phyloP scores from a whole-genome alignment of 35 echinoderm and acorn worm genomes.

The Hemicentrotus pulcherrimus region DNA sequence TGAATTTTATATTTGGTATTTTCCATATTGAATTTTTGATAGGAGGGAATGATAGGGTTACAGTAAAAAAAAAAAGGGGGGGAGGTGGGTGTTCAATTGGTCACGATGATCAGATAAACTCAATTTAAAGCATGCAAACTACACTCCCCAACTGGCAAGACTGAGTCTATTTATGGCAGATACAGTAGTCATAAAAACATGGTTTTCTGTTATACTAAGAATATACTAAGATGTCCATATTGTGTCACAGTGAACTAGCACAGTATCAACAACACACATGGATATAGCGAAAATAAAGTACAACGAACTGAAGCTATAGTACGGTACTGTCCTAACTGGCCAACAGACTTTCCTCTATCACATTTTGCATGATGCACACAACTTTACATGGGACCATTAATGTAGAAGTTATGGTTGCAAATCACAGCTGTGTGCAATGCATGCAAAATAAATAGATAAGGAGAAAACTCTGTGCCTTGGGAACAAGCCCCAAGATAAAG shows the following conservation, averaged over 20 bases:
- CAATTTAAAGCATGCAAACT: neutral
- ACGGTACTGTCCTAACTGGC: neutral
- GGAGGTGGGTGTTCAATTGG: too few relatives aligned
- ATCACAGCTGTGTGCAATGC: neutral
- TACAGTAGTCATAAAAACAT: neutral
- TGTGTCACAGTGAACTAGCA: neutral
- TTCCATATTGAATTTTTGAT: too few relatives aligned
- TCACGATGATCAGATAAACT: too few relatives aligned
- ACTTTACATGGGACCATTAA: neutral
- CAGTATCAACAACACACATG: neutral
- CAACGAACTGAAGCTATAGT: neutral
- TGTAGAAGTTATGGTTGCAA: neutral
- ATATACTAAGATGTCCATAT: neutral
- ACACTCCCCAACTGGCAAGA: neutral
- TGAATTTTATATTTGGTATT: too few relatives aligned
- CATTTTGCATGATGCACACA: neutral
- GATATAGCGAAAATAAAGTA: neutral
- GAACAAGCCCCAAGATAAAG: neutral
- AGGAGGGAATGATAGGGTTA: too few relatives aligned
- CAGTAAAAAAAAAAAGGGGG: too few relatives aligned
- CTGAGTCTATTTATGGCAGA: neutral
- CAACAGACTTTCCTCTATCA: neutral
- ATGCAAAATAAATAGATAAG: neutral
- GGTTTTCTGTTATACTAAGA: neutral
- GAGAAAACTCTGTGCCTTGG: neutral